Percentiles rank a stretch among this genome's conserved stretches.
Evolutionary conservation across 2,888 invertebrate genomes (phyloP).

Genomic region (Rotaria sp.): DNA sequence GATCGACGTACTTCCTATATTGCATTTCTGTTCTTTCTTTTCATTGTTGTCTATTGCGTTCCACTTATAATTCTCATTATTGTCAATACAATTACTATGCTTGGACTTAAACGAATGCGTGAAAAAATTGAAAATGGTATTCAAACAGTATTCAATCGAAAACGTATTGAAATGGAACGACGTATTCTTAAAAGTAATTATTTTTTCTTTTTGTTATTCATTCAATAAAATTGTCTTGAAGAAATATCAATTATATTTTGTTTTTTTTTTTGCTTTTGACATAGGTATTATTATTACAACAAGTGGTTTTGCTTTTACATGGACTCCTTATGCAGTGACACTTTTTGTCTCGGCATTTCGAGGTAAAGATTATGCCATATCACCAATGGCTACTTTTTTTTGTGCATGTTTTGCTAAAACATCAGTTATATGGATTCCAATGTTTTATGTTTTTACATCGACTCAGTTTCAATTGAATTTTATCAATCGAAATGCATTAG

Average conservation of each 20-base stretch:
- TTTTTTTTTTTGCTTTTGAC: too few relatives aligned
- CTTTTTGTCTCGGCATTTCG: not conserved
- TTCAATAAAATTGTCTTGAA: not conserved
- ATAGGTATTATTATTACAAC: not conserved
- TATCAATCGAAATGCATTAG: not conserved
- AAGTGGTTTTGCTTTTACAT: not conserved
- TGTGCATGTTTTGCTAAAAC: conserved; percentile 22
- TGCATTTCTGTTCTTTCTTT: not conserved
- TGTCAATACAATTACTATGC: not conserved
- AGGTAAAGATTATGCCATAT: not conserved
- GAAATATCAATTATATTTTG: not conserved
- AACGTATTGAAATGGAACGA: conserved; percentile 22
- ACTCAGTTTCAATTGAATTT: not conserved
- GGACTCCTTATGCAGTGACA: conserved; percentile 3
- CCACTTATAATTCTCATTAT: not conserved
- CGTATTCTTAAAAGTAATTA: not conserved
- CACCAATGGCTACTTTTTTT: not conserved
- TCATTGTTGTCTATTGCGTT: not conserved
- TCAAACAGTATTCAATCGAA: not conserved
- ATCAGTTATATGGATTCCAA: not conserved
- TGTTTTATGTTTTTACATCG: not conserved
- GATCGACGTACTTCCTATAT: not conserved
- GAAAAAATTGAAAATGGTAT: not conserved
- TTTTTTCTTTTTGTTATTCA: not conserved
- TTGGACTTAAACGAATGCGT: not conserved